phyloP scores from a whole-genome alignment of 2,113 vertebrate genomes.

The Martes martes region DNA sequence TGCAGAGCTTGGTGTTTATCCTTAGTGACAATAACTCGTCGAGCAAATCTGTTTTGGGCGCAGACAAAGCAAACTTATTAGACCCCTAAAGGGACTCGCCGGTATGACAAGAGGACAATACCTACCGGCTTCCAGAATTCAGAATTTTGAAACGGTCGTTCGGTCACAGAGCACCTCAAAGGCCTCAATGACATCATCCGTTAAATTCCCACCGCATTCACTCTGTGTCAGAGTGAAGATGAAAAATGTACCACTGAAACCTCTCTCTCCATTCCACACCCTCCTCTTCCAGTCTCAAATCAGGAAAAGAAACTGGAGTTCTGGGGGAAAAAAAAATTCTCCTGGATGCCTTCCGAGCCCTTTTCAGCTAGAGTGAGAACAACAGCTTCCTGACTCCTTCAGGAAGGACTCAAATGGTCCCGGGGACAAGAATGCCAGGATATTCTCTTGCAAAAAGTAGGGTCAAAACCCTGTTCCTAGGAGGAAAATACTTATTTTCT shows the following conservation, averaged over 20 bases:
- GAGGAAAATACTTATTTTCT: neutral
- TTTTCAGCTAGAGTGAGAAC: neutral
- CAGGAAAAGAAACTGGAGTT: neutral
- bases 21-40: neutral
- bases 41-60: neutral
- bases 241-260: neutral
- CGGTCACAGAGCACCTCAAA: neutral
- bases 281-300: neutral
- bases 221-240: neutral
- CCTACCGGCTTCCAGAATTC: neutral
- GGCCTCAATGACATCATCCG: neutral
- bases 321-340: neutral
- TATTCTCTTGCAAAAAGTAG: neutral
- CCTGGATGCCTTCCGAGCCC: neutral
- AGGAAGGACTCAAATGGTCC: neutral
- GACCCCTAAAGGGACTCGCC: neutral
- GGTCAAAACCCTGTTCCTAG: neutral
- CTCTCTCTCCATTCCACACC: neutral
- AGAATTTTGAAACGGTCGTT: neutral
- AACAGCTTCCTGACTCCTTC: neutral
- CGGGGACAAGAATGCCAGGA: neutral
- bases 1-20: neutral
- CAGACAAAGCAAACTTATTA: neutral
- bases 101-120: neutral
- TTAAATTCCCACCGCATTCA: neutral